Conservation (phyloP, 2,797 vertebrate genomes). For the Micropoecilia bifurca region DNA sequence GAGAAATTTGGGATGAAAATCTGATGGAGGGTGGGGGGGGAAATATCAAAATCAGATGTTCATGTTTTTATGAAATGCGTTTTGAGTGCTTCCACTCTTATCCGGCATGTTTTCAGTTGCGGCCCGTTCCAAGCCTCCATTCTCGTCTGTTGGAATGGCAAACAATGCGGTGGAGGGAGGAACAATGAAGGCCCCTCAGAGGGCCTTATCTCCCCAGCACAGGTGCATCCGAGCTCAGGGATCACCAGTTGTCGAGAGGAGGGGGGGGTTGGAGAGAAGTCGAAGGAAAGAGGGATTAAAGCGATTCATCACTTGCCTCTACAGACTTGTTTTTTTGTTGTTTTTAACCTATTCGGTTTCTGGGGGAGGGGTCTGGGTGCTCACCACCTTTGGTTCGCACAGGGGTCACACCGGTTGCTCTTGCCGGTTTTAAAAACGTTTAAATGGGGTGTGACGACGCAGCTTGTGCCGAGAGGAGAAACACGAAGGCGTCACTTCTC, state of each 20-base stretch:
- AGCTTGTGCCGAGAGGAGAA: slow-evolving; percentile 42
- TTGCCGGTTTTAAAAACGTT: slow-evolving; percentile 1
- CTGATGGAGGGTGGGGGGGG: background rate
- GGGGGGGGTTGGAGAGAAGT: slow-evolving; percentile 41
- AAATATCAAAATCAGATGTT: background rate
- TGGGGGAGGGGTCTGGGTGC: slow-evolving; percentile 30
- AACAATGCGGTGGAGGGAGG: slow-evolving; percentile 80
- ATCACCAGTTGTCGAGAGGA: slow-evolving; percentile 66
- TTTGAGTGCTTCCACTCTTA: slow-evolving; percentile 40
- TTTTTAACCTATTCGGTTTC: slow-evolving; percentile 61
- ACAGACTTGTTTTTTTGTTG: slow-evolving; percentile 32
- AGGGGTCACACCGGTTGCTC: slow-evolving; percentile 32
- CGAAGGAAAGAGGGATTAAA: slow-evolving; percentile 66
- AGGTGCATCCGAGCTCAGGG: slow-evolving; percentile 85
- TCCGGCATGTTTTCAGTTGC: slow-evolving; percentile 65
- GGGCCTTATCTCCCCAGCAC: slow-evolving; percentile 85
- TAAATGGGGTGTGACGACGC: slow-evolving; percentile 22
- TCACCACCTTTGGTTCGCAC: slow-evolving; percentile 10
- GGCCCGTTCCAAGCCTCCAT: slow-evolving; percentile 63
- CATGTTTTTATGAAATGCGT: slow-evolving; percentile 31
- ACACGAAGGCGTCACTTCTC: slow-evolving; percentile 18
- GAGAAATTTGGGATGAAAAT: slow-evolving; percentile 12
- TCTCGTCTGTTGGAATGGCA: slow-evolving; percentile 84
- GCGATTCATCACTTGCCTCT: slow-evolving; percentile 76
- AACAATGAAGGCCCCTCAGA: slow-evolving; percentile 83